These are phyloP conservation scores for Dinomys branickii DNA, from an alignment of 2,113 vertebrate genomes.

Conservation along the genomic window DNA sequence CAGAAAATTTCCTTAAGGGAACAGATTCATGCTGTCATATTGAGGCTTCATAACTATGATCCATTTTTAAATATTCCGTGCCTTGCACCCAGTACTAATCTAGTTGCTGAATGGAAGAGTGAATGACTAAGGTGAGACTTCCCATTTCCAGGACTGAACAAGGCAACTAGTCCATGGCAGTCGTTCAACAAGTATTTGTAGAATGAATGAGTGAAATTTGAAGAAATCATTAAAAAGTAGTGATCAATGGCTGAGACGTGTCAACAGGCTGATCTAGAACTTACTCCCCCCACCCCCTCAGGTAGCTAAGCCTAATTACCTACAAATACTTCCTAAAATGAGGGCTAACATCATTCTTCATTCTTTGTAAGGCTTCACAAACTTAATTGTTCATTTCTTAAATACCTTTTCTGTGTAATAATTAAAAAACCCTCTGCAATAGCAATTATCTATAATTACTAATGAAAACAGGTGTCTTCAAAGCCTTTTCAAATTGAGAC, in stretches of 20 bases:
- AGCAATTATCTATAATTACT: slow-evolving; percentile 79
- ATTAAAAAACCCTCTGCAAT: slow-evolving; percentile 40
- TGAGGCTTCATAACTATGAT: not conserved
- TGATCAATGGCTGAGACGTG: not conserved
- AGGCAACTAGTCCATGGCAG: not conserved
- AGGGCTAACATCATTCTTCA: not conserved
- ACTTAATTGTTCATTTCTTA: slow-evolving; percentile 76
- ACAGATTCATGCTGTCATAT: not conserved
- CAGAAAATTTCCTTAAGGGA: not conserved
- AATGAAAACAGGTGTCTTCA: slow-evolving; percentile 78
- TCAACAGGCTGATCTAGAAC: not conserved
- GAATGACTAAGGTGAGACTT: not conserved
- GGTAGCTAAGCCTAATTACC: slow-evolving; percentile 31
- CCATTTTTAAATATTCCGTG: not conserved
- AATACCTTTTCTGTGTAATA: slow-evolving; percentile 60
- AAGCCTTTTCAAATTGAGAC: slow-evolving; percentile 73
- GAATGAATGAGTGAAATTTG: not conserved
- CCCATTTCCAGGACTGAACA: not conserved
- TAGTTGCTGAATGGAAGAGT: slow-evolving; percentile 19
- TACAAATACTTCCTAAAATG: slow-evolving; percentile 46
- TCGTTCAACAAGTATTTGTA: not conserved
- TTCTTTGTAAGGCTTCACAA: slow-evolving; percentile 53
- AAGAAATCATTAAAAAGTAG: not conserved
- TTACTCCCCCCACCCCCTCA: not conserved
- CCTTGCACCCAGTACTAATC: not conserved